Conservation (phyloP, 2,113 vertebrate genomes). For the Noctilio leporinus region DNA sequence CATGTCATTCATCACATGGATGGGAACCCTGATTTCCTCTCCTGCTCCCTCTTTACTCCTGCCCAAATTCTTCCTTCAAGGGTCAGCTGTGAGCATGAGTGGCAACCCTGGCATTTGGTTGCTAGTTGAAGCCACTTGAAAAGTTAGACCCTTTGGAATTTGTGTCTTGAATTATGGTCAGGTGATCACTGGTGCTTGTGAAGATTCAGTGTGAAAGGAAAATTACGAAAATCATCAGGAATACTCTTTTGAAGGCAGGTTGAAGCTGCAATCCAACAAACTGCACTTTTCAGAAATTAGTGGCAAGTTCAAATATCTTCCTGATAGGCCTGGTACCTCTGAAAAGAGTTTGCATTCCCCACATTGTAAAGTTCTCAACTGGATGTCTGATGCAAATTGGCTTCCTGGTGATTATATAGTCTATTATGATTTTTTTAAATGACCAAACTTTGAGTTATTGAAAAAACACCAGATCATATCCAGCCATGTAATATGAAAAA, state of each 20-base stretch:
- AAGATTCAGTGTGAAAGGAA: not conserved
- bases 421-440: not conserved
- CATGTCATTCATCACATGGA: accelerated
- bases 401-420: not conserved
- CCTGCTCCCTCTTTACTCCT: not conserved
- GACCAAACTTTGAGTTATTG: conserved; percentile 15
- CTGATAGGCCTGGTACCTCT: not conserved
- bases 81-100: not conserved
- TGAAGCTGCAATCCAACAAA: not conserved
- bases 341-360: not conserved
- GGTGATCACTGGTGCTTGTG: not conserved
- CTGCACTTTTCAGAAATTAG: not conserved
- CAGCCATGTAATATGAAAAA: too few species aligned
- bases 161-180: not conserved
- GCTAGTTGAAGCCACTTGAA: not conserved
- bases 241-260: not conserved
- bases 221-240: not conserved
- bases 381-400: not conserved
- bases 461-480: not conserved
- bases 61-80: not conserved
- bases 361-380: not conserved
- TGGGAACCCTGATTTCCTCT: not conserved
- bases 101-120: not conserved
- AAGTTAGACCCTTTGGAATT: not conserved
- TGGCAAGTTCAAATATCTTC: not conserved